A percentile compares a stretch with the other conserved stretches of the same genome.
Conservation (phyloP, 1,140 invertebrate species). For the Notospermus geniculatus region DNA sequence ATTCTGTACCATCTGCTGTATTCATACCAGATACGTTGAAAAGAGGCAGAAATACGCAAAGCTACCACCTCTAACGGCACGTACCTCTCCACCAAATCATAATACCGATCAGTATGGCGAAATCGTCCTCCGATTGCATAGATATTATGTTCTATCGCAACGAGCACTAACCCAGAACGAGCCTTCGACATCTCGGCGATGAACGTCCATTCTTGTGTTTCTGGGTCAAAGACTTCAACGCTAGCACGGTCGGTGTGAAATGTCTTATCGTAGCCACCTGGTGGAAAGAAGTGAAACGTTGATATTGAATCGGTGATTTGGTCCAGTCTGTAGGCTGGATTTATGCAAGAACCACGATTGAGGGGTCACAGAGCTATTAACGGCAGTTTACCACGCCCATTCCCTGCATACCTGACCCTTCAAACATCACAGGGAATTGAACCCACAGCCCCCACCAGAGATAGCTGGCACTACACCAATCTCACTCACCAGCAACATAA, state of each 20-base stretch:
- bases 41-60: not conserved
- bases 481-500: slow-evolving; percentile 44
- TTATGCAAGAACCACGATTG: too few relatives aligned
- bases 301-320: too few relatives aligned
- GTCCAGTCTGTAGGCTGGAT: too few relatives aligned
- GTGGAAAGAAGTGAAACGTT: not conserved
- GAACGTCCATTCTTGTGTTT: slow-evolving; percentile 48
- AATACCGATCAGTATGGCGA: slow-evolving; percentile 48
- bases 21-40: not conserved
- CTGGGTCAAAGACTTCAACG: slow-evolving; percentile 49
- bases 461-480: not conserved
- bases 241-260: slow-evolving; percentile 51
- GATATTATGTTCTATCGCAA: slow-evolving; percentile 45
- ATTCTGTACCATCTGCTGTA: too few relatives aligned
- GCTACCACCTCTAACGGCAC: not conserved
- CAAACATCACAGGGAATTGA: too few relatives aligned
- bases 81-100: slow-evolving; percentile 49
- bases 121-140: slow-evolving; percentile 51
- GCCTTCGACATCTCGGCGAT: slow-evolving; percentile 53
- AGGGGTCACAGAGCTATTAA: too few relatives aligned
- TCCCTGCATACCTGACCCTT: too few relatives aligned
- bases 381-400: too few relatives aligned
- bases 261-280: slow-evolving; percentile 50
- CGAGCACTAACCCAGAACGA: slow-evolving; percentile 44
- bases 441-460: too few relatives aligned